Conservation (phyloP, 2,888 invertebrate genomes). For the Seira sanloemensis region DNA sequence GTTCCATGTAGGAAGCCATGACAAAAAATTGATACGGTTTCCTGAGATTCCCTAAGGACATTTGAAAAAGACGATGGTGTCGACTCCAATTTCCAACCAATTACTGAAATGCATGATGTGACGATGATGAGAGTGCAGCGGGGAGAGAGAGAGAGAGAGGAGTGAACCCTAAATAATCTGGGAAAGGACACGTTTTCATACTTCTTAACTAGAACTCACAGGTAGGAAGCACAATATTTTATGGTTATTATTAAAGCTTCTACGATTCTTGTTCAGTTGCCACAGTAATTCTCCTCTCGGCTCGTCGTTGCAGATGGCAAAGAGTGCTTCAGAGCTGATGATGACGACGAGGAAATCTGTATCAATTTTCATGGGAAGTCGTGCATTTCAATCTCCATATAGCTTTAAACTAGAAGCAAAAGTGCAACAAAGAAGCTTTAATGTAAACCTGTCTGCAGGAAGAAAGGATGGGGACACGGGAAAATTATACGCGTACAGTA, state of each 20-base stretch:
- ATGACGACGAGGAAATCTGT: constrained; percentile 64
- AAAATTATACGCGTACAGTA: constrained; percentile 28
- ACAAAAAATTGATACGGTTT: constrained; percentile 10
- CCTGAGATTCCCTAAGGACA: constrained; percentile 62
- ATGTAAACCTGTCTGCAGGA: constrained; percentile 49
- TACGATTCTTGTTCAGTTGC: constrained; percentile 44
- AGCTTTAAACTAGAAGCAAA: constrained; percentile 9
- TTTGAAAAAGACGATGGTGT: constrained; percentile 51
- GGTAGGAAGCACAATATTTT: constrained; percentile 63
- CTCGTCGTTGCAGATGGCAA: constrained; percentile 33
- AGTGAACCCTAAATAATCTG: constrained; percentile 51
- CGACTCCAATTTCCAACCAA: constrained; percentile 55
- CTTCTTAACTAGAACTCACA: constrained; percentile 22
- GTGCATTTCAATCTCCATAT: constrained; percentile 63
- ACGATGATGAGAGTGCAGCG: constrained; percentile 29
- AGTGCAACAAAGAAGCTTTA: constrained; percentile 56
- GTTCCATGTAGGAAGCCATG: constrained; percentile 22
- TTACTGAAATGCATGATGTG: constrained; percentile 51
- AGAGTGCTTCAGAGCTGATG: constrained; percentile 20
- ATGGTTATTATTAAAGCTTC: constrained; percentile 60
- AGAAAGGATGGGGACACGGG: constrained; percentile 14
- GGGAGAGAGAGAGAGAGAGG: constrained; percentile 14
- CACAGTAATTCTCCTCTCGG: constrained; percentile 12
- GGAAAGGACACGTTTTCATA: constrained; percentile 52
- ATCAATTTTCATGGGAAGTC: constrained; percentile 68